These are phyloP conservation scores for Zoanthus sansibaricus DNA, from an alignment of 92 coral and sea anemone genomes.

Conservation along the genomic window DNA sequence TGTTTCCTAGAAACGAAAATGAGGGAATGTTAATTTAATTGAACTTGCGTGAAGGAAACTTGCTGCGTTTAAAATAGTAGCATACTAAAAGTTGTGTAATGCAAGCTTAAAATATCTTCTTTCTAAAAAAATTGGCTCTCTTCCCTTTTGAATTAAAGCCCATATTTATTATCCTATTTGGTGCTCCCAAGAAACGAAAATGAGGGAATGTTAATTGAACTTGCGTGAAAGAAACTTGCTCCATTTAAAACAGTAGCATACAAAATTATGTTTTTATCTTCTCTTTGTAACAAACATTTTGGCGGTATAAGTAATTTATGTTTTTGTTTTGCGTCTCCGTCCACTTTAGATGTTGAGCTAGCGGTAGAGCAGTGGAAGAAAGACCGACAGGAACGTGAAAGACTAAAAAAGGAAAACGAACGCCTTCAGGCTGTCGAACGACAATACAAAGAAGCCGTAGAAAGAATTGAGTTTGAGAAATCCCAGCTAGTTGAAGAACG, in stretches of 20 bases:
- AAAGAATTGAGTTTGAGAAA: constrained; percentile 90
- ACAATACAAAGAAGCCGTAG: constrained; percentile 89
- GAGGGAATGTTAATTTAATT: background rate
- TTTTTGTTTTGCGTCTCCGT: background rate
- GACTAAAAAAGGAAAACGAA: constrained; percentile 90
- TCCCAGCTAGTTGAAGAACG: constrained; percentile 92
- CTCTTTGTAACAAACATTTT: background rate
- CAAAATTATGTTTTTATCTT: background rate
- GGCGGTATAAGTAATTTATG: background rate
- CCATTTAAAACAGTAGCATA: background rate
- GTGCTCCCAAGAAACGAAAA: constrained; percentile 4
- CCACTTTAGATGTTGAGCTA: constrained; percentile 90
- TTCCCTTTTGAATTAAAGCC: background rate
- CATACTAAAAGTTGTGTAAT: background rate
- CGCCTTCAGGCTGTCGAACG: constrained; percentile 86
- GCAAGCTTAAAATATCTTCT: background rate
- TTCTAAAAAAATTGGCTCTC: background rate
- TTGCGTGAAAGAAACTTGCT: background rate
- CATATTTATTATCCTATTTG: background rate
- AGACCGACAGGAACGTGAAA: constrained; percentile 94
- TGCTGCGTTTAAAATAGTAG: background rate
- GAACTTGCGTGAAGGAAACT: background rate
- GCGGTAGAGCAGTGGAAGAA: constrained; percentile 96
- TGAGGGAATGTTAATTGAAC: background rate
- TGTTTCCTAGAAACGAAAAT: constrained; percentile 11